Base-by-base conservation (phyloP, 2,797 vertebrate species). In the Clamator glandarius region DNA sequence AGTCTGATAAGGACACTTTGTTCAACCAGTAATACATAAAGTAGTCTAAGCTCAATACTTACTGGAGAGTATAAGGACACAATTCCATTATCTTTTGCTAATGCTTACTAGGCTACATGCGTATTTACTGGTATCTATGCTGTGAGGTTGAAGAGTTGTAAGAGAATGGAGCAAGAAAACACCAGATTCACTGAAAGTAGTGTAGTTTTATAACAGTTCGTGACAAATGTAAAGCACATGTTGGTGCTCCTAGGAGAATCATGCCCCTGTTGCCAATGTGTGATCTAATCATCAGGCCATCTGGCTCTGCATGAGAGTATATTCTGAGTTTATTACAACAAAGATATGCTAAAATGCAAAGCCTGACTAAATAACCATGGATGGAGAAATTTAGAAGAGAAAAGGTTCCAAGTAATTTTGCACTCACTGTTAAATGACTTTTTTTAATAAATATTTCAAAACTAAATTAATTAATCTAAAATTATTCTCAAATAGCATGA, bases 81-180 rank as follows among this genome's bases (percentile, higher is more conserved):
- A 55, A 29, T 46, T 84, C 7, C 19, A 28, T 52, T 83, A 31
- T 44, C 57, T 63, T 86, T 29, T 74, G 21, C 11, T 86, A 77
- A 70, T 64, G 13, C 15, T 69, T 57, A n/a, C 26, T 48, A 66
- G 62, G 15, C 6, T 25, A 81, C 19, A n/a, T 31, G 15, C 0
- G 2, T 33, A 11, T 19, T 67, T 81, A 19, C 6, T 31, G 5
- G 8, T 39, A 28, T 5, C 3, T 48, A 48, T 18, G 6, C 5
- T 3, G 33, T 1, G 1, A 10, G 3, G 14, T 18, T 83, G 28
- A 8, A 25, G 21, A 51, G 11, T 2, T 24, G 3, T 24, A 52
- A 83, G 5, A 21, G 1, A 19, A n/a, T 39, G 11, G 29, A 79
- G 8, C 14, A 69, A 50, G 41, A 64, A 14, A 84, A 13, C 7